Base-by-base conservation (phyloP, 2,888 invertebrate genomes). In the Aporophyla lueneburgensis region DNA sequence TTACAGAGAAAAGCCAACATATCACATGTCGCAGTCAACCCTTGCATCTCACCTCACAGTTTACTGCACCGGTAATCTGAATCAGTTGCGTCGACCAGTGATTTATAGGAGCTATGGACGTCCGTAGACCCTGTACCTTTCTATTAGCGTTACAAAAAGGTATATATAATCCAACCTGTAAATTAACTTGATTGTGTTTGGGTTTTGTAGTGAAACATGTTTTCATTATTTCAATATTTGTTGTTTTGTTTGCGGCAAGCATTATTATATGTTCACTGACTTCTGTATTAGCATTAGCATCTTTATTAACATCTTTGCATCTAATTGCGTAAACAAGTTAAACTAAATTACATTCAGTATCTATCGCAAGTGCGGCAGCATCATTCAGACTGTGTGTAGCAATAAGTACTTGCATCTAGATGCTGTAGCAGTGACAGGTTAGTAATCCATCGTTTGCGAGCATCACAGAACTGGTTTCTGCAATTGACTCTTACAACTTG, bases 61-160 rank as follows among this genome's bases (percentile, higher is more conserved):
- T 87, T 91, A 92, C 93, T 91, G 88, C 88, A 90, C 83, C 91
- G 88, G 93, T 93, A 95, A 96, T 95, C 94, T 94, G 95, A 95
- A 95, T 95, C 95, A 92, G 95, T 95, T 94, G 94, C 94, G 91
- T 91, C 89, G 89, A 89, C 89, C 90, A 91, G 93, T 95, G 96
- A 96, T 95, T 96, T 96, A 96, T 95, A 94, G 91, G 92, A 93
- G 92, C 93, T 89, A 85, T 84, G 79, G 80, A 74, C 80, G 86
- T 80, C 58, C 86, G 65, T 76, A 72, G 74, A 84, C 80, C 82
- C 84, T 83, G 85, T 88, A 89, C 83, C 84, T 77, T 88, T 84
- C 77, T 80, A 86, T 88, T 87, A 87, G 75, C 78, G 61, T 71
- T 74, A 77, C 73, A 68, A 54, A 86, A 71, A 62, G 65, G 46